Evolutionary conservation across 1,140 invertebrate species (phyloP).

Genomic region (Procambarus clarkii): DNA sequence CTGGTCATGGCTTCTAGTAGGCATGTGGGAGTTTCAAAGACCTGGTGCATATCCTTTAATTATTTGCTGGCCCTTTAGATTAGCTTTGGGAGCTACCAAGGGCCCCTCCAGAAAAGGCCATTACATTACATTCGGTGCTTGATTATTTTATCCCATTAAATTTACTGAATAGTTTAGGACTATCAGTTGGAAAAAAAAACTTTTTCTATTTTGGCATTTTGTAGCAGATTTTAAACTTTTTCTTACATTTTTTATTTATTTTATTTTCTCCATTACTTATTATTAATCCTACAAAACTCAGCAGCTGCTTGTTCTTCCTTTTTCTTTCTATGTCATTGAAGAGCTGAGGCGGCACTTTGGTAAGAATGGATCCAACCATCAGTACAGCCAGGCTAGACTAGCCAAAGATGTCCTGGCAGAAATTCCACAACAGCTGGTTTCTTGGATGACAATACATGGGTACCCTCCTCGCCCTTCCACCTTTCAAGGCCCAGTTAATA

Average conservation of each 20-base stretch:
- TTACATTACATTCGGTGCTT: no score
- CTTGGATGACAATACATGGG: slow-evolving; percentile 64
- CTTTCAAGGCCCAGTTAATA: slow-evolving; percentile 49
- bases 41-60: no score
- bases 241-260: background rate
- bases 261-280: background rate
- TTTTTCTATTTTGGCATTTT: background rate
- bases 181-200: background rate
- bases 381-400: slow-evolving; percentile 73
- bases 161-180: background rate
- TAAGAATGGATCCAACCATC: slow-evolving; percentile 67
- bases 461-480: slow-evolving; percentile 51
- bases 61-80: no score
- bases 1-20: no score
- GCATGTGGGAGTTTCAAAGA: no score
- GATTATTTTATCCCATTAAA: no score
- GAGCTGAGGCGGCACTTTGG: slow-evolving; percentile 71
- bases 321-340: slow-evolving; percentile 25
- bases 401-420: slow-evolving; percentile 79
- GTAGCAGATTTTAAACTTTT: background rate
- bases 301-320: background rate
- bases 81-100: no score
- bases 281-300: background rate
- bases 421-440: slow-evolving; percentile 77
- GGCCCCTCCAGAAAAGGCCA: no score